Evolutionary conservation across 1,140 invertebrate species (phyloP).

Genomic region (Brachionus rotundiformis): DNA sequence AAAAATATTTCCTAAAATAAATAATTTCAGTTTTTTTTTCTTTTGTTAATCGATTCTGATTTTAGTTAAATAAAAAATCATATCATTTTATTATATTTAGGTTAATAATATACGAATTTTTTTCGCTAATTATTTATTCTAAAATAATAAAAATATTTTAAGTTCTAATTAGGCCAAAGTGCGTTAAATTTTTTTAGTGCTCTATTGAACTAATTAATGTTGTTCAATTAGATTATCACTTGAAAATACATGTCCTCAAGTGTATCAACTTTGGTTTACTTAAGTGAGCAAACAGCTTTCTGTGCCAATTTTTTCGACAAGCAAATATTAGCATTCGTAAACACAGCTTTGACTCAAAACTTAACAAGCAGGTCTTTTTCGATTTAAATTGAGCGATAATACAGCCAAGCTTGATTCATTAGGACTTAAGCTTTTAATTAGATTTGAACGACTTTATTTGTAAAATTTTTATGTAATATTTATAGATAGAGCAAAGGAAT

Average conservation of each 20-base stretch:
- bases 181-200: not conserved
- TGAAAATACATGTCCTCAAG: not conserved
- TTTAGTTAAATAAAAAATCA: not conserved
- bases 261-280: not conserved
- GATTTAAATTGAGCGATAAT: not conserved
- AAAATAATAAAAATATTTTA: not conserved
- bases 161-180: not conserved
- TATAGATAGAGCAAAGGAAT: not conserved
- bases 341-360: not conserved
- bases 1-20: too few species aligned
- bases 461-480: not conserved
- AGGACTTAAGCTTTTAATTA: not conserved
- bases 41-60: too few species aligned
- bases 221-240: not conserved
- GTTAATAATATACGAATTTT: not conserved
- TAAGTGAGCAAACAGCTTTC: not conserved
- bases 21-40: too few species aligned
- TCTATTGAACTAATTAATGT: constrained; percentile 4
- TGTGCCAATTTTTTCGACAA: not conserved
- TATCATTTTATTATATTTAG: not conserved
- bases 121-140: not conserved
- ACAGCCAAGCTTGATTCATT: too few species aligned
- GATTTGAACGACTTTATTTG: constrained; percentile 6
- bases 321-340: not conserved
- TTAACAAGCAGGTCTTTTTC: not conserved